Percentiles rank a stretch among this genome's conserved stretches.
These are phyloP conservation scores for Peromyscus nudipes DNA, from an alignment of 2,797 vertebrate species.

Conservation along the genomic window DNA sequence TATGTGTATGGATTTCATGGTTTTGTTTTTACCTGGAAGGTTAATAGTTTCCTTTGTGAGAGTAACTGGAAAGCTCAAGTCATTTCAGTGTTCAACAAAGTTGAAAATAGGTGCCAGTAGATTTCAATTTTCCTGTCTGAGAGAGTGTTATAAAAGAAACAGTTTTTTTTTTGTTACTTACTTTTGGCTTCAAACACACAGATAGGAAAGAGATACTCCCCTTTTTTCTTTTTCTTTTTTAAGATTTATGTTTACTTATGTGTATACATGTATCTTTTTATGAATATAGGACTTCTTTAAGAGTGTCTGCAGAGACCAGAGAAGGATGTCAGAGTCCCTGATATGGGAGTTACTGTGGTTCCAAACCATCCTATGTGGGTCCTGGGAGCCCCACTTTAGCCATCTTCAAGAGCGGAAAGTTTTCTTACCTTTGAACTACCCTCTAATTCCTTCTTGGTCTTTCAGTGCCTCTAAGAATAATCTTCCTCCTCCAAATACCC, in stretches of 20 bases:
- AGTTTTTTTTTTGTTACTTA: background rate
- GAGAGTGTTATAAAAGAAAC: background rate
- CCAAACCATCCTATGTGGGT: background rate
- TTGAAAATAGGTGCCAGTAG: background rate
- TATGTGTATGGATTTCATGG: background rate
- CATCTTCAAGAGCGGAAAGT: background rate
- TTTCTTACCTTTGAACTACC: background rate
- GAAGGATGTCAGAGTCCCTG: background rate
- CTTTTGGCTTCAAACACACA: background rate
- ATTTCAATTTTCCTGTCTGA: slow-evolving; percentile 6
- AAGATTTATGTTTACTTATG: background rate
- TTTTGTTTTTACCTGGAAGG: background rate
- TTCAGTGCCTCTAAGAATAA: background rate
- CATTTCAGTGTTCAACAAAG: background rate
- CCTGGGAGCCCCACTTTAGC: background rate
- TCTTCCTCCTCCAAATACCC: background rate
- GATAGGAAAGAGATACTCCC: background rate
- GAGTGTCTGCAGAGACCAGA: background rate
- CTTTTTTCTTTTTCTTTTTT: background rate
- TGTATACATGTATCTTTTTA: background rate
- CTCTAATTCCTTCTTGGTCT: background rate
- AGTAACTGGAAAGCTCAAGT: background rate
- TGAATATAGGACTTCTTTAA: background rate
- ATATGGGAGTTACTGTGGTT: background rate
- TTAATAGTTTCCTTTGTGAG: slow-evolving; percentile 9